Base-by-base conservation (phyloP, 2,888 invertebrate genomes). In the Molorchus minor region DNA sequence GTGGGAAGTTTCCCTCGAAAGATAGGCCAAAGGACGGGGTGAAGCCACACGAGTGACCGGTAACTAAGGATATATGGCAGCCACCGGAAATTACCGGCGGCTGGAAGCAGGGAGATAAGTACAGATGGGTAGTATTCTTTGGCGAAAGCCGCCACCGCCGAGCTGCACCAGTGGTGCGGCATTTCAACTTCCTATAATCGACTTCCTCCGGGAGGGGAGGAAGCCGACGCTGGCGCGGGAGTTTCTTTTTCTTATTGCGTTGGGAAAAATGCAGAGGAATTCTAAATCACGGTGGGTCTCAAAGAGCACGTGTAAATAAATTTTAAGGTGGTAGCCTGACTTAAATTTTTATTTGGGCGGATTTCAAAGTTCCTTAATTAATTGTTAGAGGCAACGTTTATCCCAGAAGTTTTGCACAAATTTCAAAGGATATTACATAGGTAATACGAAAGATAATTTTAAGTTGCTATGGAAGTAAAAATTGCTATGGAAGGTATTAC, bases 41-140 rank as follows among this genome's bases (percentile, higher is more conserved):
- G 40, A 53, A 52, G 38, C 57, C 61, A 33, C 51, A 58, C 58
- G 57, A 67, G 69, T 67, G 69, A 69, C 71, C 70, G 69, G 65
- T 68, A 70, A 51, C 64, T 52, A 58, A 64, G 68, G 64, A 72
- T 72, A 70, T 72, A 74, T 68, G 68, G 65, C 65, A 65, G 62
- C 63, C 66, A 67, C 71, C 72, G 74, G 74, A 74, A 73, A 74
- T 74, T 74, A 74, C 72, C 64, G 66, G 66, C 67, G 64, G 59
- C 67, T 65, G 61, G 55, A 52, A 52, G 43, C 45, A 54, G 44
- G 29, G 20, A 51, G 51, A 51, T 51, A 51, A 51, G 51, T 46
- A 30, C 38, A 40, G 51, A 51, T 29, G 51, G 30, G 29, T 40
- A 17, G 40, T 51, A 51, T 51, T 51, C 51, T 51, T 51, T 51